These are phyloP conservation scores for Tretioscincus oriximinensis DNA, from an alignment of 2,113 vertebrate species.

Conservation along the genomic window DNA sequence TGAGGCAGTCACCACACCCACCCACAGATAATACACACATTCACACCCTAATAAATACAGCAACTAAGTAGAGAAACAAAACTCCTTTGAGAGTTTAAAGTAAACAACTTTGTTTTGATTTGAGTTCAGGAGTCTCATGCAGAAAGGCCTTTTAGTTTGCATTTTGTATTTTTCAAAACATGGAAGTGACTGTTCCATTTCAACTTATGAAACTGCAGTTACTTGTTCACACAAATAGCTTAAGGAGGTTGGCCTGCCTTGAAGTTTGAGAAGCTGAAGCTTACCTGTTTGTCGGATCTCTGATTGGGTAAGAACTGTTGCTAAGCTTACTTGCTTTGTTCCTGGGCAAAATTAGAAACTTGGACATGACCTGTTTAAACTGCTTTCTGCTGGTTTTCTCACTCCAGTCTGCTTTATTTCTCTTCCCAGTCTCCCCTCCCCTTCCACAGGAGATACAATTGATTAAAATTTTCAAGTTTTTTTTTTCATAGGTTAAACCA, in stretches of 20 bases:
- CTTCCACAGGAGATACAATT: background rate
- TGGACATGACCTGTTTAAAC: conserved; percentile 65
- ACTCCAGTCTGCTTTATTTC: conserved; percentile 24
- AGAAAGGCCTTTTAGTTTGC: background rate
- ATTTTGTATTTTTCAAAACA: background rate
- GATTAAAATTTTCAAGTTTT: background rate
- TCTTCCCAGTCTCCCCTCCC: conserved; percentile 8
- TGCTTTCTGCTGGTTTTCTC: conserved; percentile 47
- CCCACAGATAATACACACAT: background rate
- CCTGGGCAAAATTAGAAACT: conserved; percentile 76
- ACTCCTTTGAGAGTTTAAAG: background rate
- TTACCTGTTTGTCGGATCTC: conserved; percentile 78
- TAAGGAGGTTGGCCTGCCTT: conserved; percentile 41
- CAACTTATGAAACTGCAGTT: conserved; percentile 30
- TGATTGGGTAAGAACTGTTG: conserved; percentile 77
- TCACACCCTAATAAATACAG: background rate
- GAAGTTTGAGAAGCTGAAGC: conserved; percentile 67
- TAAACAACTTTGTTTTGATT: conserved; percentile 32
- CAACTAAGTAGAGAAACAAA: background rate
- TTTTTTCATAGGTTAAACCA: background rate
- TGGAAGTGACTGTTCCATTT: background rate
- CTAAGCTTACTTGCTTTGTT: conserved; percentile 81
- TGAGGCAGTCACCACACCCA: background rate
- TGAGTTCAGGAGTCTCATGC: background rate
- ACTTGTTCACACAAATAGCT: conserved; percentile 28